A percentile compares a stretch with the other conserved stretches of the same genome.
Evolutionary conservation across 1,140 invertebrate genomes (phyloP).

Genomic region (Aphidius gifuensis): DNA sequence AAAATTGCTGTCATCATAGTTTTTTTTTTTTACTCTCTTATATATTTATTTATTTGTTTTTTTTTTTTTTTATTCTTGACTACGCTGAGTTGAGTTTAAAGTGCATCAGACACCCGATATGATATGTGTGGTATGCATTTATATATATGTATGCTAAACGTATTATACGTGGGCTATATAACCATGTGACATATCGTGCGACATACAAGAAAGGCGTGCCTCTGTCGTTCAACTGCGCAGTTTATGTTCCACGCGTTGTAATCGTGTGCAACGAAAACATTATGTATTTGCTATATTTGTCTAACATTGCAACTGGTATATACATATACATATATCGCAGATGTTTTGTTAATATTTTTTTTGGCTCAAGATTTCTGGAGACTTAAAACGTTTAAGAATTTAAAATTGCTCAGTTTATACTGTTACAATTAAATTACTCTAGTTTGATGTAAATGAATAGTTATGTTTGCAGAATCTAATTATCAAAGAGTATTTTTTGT

Average conservation of each 20-base stretch:
- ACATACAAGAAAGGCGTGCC: conserved; percentile 52
- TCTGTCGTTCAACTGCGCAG: conserved; percentile 49
- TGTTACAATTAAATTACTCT: too few relatives aligned
- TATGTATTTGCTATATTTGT: too few relatives aligned
- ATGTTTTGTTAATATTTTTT: too few relatives aligned
- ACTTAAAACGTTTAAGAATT: too few relatives aligned
- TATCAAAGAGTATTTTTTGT: too few relatives aligned
- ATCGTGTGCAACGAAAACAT: conserved; percentile 26
- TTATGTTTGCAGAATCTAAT: too few relatives aligned
- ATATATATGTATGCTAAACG: too few relatives aligned
- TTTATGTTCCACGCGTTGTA: conserved; percentile 49
- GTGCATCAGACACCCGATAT: conserved; percentile 28
- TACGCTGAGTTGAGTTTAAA: conserved; percentile 1
- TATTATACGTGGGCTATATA: conserved; percentile 16
- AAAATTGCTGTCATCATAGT: conserved; percentile 1
- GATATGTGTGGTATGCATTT: conserved; percentile 1
- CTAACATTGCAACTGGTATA: too few relatives aligned
- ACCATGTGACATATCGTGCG: conserved; percentile 47
- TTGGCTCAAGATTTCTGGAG: too few relatives aligned
- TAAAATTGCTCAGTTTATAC: too few relatives aligned
- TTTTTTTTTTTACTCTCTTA: background rate
- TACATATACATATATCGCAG: too few relatives aligned
- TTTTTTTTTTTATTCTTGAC: background rate
- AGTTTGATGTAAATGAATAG: too few relatives aligned
- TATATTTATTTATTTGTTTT: background rate